phyloP scores from a whole-genome alignment of 2,797 vertebrate genomes.

The Sorex maritimensis region DNA sequence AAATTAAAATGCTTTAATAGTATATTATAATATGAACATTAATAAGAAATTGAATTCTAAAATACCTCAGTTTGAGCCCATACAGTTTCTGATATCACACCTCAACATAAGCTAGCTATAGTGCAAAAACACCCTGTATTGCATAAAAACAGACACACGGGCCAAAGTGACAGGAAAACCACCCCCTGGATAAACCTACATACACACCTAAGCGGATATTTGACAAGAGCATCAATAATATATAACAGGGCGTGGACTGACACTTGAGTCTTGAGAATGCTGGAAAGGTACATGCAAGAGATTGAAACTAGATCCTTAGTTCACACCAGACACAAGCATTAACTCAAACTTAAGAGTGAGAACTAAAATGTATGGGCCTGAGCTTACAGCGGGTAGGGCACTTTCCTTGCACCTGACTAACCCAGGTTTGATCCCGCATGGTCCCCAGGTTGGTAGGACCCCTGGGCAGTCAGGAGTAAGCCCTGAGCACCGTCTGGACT shows the following conservation, averaged over 20 bases:
- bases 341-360: neutral
- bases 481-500: too few relatives aligned
- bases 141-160: too few relatives aligned
- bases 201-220: neutral
- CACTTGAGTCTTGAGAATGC: neutral
- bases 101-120: neutral
- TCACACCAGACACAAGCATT: neutral
- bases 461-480: too few relatives aligned
- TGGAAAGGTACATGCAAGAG: neutral
- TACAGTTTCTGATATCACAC: neutral
- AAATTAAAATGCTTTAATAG: neutral
- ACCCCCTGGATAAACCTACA: neutral
- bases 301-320: neutral
- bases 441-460: too few relatives aligned
- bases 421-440: too few relatives aligned
- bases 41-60: slow-evolving; percentile 6
- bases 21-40: neutral
- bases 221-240: neutral
- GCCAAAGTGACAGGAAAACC: neutral
- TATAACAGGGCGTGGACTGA: neutral
- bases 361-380: neutral
- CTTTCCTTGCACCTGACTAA: too few relatives aligned
- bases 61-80: neutral
- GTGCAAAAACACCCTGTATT: neutral
- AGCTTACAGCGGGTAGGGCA: too few relatives aligned